Evolutionary conservation across 2,797 vertebrate species (phyloP).

Genomic region (Pangasius djambal): DNA sequence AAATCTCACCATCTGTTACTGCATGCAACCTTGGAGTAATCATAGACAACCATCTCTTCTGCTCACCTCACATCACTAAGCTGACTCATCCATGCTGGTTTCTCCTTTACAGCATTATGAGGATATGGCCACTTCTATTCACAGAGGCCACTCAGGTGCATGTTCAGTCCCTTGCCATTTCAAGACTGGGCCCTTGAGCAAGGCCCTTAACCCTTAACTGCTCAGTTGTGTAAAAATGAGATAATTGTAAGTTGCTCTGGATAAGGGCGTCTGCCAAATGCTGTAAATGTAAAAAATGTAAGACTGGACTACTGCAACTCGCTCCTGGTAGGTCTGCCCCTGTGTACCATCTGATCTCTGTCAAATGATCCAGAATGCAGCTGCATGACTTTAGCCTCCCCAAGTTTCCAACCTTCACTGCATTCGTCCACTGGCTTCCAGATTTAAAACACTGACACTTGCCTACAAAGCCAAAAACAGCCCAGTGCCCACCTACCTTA

Average conservation of each 20-base stretch:
- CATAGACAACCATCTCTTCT: not conserved
- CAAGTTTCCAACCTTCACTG: not conserved
- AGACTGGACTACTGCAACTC: not conserved
- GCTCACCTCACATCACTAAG: not conserved
- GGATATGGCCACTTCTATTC: not conserved
- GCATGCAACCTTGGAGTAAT: not conserved
- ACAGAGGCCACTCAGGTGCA: not conserved
- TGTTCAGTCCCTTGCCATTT: not conserved
- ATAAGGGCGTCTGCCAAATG: no score
- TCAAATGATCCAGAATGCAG: not conserved
- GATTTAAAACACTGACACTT: not conserved
- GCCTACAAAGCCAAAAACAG: not conserved
- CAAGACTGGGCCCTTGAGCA: no score
- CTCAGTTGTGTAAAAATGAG: no score
- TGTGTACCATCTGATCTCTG: not conserved
- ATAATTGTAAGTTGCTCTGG: no score
- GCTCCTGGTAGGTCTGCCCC: not conserved
- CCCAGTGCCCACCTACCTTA: not conserved
- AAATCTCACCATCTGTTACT: constrained; percentile 1
- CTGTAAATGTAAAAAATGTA: no score
- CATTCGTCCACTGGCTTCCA: not conserved
- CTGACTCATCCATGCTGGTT: not conserved
- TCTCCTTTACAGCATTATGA: not conserved
- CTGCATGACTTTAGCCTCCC: not conserved
- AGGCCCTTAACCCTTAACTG: no score